Conservation (phyloP, 2,888 invertebrate species). For the Podabrus alpinus region DNA sequence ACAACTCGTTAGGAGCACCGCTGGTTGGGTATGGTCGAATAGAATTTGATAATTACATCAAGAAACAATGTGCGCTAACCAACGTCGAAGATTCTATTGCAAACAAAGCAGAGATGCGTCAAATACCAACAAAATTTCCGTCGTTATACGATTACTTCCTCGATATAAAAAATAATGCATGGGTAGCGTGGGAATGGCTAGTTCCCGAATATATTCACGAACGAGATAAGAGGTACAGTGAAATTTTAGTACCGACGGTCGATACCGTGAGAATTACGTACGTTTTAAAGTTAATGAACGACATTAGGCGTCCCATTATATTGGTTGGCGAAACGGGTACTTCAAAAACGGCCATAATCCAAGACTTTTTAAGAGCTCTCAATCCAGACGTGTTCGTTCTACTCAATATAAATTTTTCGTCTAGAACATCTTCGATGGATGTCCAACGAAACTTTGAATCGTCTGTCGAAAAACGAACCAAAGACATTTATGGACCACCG, state of each 20-base stretch:
- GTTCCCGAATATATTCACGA: constrained; percentile 80
- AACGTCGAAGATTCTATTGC: constrained; percentile 67
- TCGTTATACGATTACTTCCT: constrained; percentile 84
- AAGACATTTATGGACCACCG: constrained; percentile 88
- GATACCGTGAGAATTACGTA: constrained; percentile 84
- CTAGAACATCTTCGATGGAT: constrained; percentile 87
- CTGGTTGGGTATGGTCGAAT: constrained; percentile 69
- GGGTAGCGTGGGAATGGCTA: constrained; percentile 86
- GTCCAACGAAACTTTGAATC: constrained; percentile 88
- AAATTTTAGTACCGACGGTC: constrained; percentile 88
- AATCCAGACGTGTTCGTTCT: constrained; percentile 73
- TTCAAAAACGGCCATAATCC: constrained; percentile 88
- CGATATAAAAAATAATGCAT: constrained; percentile 66
- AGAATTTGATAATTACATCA: constrained; percentile 80
- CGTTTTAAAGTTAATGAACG: constrained; percentile 76
- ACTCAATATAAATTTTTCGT: constrained; percentile 88
- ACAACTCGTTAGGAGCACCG: constrained; percentile 83
- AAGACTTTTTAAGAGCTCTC: constrained; percentile 76
- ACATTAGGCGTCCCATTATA: constrained; percentile 75
- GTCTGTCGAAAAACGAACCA: constrained; percentile 86
- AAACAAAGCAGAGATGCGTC: constrained; percentile 70
- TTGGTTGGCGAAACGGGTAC: constrained; percentile 91
- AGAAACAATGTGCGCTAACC: constrained; percentile 73
- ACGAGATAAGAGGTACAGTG: constrained; percentile 69
- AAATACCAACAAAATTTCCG: constrained; percentile 72